Evolutionary conservation across 2,113 vertebrate species (phyloP), one percentile per base, ranked within the genome.

Genomic region (Pyrgilauda ruficollis): DNA sequence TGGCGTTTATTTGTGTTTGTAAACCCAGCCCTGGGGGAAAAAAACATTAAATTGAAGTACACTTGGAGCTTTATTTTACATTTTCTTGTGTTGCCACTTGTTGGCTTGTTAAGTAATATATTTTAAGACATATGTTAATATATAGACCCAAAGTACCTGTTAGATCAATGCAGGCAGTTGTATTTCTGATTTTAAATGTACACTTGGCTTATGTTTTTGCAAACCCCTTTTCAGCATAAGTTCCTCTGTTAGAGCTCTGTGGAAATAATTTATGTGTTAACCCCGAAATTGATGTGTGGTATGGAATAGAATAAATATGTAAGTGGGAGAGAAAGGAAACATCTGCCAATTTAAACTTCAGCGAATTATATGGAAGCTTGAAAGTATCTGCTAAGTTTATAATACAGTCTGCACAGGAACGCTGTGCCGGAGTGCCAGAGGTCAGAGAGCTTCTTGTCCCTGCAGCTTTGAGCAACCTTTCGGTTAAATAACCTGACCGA

Each of bases 181-280:
- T 47, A 64, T 79, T 95, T 90, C 88, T 84, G 83, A 7, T 94
- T 88, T 72, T 35, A 90, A 87, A 81, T 56, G 61, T 9, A 44
- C 26, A 15, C 59, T 87, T 84, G 49, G 69, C n/a, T 81, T 90
- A 53, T 7, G 23, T 64, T 92, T 95, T 94, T 72, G 64, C 28
- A 70, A 75, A 78, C 28, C 43, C 19, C 12, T 92, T 95, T 84
- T 59, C 90, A 88, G 69, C 8, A 1, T 43, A 35, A 92, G 84
- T 58, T 90, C 68, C 86, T 86, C 58, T 88, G n/a, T 79, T 76
- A 56, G 90, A 90, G 61, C 28, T 90, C 85, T 22, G 12, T 82
- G 69, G 90, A 96, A 90, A 76, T 95, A 96, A 94, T 96, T 93
- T 84, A 75, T 96, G 53, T 83, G 76, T 93, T 96, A 93, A 63